Percentiles rank a stretch among this genome's conserved stretches.
These are phyloP conservation scores for Tragelaphus scriptus DNA, from an alignment of 2,113 vertebrate species.

Conservation along the genomic window DNA sequence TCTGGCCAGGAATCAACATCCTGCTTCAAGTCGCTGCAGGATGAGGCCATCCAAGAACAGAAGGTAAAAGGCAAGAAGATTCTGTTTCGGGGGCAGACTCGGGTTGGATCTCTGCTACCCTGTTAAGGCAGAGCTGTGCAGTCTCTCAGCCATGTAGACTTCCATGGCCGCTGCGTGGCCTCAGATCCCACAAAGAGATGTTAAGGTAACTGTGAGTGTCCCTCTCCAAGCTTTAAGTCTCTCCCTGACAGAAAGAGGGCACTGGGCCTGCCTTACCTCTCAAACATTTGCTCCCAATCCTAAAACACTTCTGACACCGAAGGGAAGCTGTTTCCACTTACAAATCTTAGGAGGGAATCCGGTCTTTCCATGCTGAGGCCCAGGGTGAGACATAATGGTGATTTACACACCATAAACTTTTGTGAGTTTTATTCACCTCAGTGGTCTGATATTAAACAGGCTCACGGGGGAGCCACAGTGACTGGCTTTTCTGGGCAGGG, in stretches of 20 bases:
- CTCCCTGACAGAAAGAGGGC: not conserved
- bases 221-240: not conserved
- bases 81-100: not conserved
- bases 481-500: not conserved
- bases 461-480: not conserved
- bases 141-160: not conserved
- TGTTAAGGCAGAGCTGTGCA: not conserved
- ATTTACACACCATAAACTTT: constrained; percentile 82
- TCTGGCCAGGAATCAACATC: not conserved
- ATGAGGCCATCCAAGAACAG: not conserved
- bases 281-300: not conserved
- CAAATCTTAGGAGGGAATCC: constrained; percentile 41
- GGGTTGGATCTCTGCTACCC: not conserved
- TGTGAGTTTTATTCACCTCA: constrained; percentile 81
- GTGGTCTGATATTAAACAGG: constrained; percentile 75
- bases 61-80: not conserved
- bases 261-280: not conserved
- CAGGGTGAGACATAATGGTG: constrained; percentile 71
- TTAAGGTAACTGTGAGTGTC: not conserved
- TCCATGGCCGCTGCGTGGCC: fast-evolving
- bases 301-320: constrained; percentile 35
- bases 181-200: not conserved
- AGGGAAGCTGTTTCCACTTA: constrained; percentile 78
- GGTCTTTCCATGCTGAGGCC: constrained; percentile 54
- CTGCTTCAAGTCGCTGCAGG: not conserved